These are phyloP conservation scores for Dryobotodes eremita DNA, from an alignment of 2,888 invertebrate species.

Conservation along the genomic window DNA sequence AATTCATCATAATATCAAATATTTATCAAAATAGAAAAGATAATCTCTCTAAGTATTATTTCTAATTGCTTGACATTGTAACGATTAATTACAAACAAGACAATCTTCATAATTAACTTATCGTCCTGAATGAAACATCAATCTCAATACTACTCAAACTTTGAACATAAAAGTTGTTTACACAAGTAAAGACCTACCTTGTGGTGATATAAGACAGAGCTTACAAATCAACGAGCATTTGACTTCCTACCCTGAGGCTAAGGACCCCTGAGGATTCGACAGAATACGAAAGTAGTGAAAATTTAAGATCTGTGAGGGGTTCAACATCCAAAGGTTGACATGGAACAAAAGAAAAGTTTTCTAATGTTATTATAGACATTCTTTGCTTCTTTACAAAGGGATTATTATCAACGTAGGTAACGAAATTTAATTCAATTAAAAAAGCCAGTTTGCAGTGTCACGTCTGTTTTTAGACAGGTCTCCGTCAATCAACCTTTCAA, in stretches of 20 bases:
- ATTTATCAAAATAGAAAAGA: neutral
- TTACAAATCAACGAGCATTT: neutral
- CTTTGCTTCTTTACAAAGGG: neutral
- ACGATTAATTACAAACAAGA: neutral
- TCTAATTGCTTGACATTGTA: slow-evolving; percentile 5
- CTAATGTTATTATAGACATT: too few species aligned
- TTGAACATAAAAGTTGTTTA: slow-evolving; percentile 37
- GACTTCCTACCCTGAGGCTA: neutral
- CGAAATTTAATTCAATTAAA: slow-evolving; percentile 6
- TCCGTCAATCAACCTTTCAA: slow-evolving; percentile 13
- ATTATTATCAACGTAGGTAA: neutral
- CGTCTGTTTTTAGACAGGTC: slow-evolving; percentile 16
- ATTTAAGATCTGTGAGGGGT: neutral
- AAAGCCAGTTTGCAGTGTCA: neutral
- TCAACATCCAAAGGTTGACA: neutral
- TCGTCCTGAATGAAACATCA: slow-evolving; percentile 13
- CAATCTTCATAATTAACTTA: slow-evolving; percentile 13
- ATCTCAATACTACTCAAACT: slow-evolving; percentile 35
- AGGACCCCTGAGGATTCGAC: neutral
- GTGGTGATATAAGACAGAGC: neutral
- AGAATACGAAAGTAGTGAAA: neutral
- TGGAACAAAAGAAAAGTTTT: too few species aligned
- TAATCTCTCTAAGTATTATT: neutral
- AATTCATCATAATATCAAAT: neutral
- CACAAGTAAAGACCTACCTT: slow-evolving; percentile 7